These are phyloP conservation scores for Hylomyscus alleni DNA, from an alignment of 2,797 vertebrate species.

Conservation along the genomic window DNA sequence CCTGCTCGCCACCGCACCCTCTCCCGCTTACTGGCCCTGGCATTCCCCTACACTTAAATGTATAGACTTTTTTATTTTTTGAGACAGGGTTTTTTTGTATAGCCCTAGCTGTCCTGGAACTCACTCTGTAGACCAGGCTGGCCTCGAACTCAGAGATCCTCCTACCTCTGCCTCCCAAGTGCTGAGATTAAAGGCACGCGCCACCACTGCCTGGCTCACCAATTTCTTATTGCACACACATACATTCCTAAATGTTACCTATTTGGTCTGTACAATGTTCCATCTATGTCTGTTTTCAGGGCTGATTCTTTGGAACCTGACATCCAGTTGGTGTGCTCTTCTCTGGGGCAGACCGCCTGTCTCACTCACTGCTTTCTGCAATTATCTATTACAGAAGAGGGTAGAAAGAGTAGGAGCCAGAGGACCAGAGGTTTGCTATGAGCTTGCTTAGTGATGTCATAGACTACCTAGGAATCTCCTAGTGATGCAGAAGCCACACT, in stretches of 20 bases:
- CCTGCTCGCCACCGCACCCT: no score
- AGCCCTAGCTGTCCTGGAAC: no score
- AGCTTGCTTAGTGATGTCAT: not conserved
- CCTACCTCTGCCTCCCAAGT: no score
- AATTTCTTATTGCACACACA: not conserved
- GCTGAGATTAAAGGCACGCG: no score
- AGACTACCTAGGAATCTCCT: not conserved
- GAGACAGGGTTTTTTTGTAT: no score
- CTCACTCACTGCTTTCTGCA: not conserved
- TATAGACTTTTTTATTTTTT: no score
- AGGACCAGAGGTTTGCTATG: not conserved
- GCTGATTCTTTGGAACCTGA: not conserved
- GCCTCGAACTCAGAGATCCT: no score
- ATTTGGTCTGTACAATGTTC: not conserved
- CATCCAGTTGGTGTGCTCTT: not conserved
- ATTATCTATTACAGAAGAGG: not conserved
- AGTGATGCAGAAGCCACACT: not conserved
- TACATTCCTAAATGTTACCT: not conserved
- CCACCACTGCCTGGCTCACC: no score
- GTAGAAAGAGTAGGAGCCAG: not conserved
- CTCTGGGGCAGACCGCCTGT: not conserved
- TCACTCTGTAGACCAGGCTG: no score
- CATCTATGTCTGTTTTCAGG: no score
- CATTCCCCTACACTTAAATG: no score
- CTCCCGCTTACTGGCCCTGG: no score